phyloP scores from a whole-genome alignment of 2,113 vertebrate genomes.

The Melospiza georgiana region DNA sequence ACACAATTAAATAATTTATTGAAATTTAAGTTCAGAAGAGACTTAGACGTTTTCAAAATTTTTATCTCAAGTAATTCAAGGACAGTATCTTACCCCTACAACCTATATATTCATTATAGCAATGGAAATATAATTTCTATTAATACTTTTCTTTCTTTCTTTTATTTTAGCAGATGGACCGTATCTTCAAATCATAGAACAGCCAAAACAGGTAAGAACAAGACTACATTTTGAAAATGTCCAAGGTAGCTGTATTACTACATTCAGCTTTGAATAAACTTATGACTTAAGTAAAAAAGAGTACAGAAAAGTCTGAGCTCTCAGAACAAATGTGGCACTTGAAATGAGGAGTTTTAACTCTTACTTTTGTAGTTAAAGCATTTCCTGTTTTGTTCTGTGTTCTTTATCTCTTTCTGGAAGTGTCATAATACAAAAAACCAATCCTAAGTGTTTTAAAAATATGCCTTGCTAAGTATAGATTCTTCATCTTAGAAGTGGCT shows the following conservation, averaged over 20 bases:
- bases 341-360: neutral
- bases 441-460: neutral
- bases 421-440: neutral
- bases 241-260: neutral
- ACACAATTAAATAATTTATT: neutral
- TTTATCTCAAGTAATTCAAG: neutral
- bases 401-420: neutral
- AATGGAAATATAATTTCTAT: neutral
- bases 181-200: constrained; percentile 85
- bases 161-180: constrained; percentile 81
- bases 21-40: neutral
- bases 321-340: neutral
- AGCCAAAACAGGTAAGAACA: constrained; percentile 88
- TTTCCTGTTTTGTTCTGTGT: constrained; percentile 42
- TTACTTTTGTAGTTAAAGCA: neutral
- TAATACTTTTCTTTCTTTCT: constrained; percentile 26
- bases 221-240: neutral
- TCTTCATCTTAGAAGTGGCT: neutral
- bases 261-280: neutral
- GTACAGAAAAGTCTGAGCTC: neutral
- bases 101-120: neutral
- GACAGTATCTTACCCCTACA: neutral
- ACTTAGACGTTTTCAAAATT: neutral
- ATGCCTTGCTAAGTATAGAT: neutral
- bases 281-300: neutral